Conservation (phyloP, 2,888 invertebrate species). For the Patella depressa region DNA sequence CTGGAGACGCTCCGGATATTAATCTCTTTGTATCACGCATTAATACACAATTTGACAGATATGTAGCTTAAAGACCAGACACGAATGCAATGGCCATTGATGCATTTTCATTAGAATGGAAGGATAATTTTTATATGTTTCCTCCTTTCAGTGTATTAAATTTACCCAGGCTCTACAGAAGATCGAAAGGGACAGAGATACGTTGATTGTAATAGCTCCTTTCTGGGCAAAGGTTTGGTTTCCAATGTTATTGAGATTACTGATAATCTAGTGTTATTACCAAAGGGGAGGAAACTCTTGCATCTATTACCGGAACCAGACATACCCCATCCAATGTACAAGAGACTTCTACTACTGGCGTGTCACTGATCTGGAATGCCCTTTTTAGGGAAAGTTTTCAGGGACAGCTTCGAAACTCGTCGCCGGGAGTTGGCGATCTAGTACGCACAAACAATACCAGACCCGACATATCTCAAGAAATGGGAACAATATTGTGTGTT, state of each 20-base stretch:
- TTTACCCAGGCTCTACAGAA: slow-evolving; percentile 25
- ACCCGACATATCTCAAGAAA: slow-evolving; percentile 14
- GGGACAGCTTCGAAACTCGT: slow-evolving; percentile 17
- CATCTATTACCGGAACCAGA: slow-evolving; percentile 1
- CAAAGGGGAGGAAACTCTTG: slow-evolving; percentile 13
- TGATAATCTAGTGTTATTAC: slow-evolving; percentile 15
- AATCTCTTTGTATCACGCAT: slow-evolving; percentile 31
- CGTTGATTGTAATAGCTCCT: slow-evolving; percentile 21
- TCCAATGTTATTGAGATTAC: background rate
- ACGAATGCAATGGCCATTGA: slow-evolving; percentile 26
- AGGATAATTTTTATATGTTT: slow-evolving; percentile 3
- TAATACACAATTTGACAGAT: slow-evolving; percentile 17
- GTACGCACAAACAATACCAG: slow-evolving; percentile 21
- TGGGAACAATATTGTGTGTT: slow-evolving; percentile 24
- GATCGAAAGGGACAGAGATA: slow-evolving; percentile 20
- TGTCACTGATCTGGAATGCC: slow-evolving; percentile 22
- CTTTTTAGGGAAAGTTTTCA: slow-evolving; percentile 21
- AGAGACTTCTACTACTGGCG: slow-evolving; percentile 15
- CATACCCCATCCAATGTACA: slow-evolving; percentile 19
- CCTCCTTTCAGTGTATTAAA: slow-evolving; percentile 16
- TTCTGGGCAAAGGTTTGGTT: slow-evolving; percentile 26
- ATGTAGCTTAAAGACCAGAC: slow-evolving; percentile 28
- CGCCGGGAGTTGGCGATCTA: slow-evolving; percentile 13
- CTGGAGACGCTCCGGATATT: slow-evolving; percentile 6
- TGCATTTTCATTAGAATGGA: slow-evolving; percentile 28